Base-by-base conservation (phyloP, 2,797 vertebrate genomes). In the Tamandua tetradactyla region DNA sequence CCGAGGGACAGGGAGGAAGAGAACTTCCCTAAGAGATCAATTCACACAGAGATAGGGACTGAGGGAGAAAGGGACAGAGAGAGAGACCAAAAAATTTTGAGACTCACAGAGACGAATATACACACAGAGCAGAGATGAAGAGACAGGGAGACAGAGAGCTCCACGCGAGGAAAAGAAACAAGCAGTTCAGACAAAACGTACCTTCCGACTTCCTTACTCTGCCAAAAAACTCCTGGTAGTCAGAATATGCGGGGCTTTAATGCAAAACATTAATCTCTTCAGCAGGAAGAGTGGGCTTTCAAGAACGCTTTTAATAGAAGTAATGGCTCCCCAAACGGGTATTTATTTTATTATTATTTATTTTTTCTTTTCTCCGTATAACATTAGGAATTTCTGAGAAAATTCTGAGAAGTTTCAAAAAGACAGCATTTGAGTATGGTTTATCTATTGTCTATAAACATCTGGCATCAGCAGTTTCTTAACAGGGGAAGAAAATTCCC, bases 401-500 rank as follows among this genome's bases (percentile, higher is more conserved):
- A n/a, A n/a, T n/a, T n/a, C n/a, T n/a, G n/a, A n/a, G n/a, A n/a
- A n/a, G n/a, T n/a, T n/a, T n/a, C n/a, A n/a, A n/a, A n/a, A 88
- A 75, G 55, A 37, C 79, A 71, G 47, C 18, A 64, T 14, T 32
- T 18, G 37, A 87, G 35, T 32, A 17, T 17, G 84, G 49, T 87
- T 96, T 93, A 79, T 69, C 89, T 83, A n/a, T 71, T 95, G 89
- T 78, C 64, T 44, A 35, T 47, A 93, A 89, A 84, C 44, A 89
- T 40, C 42, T 49, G 27, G n/a, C 71, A 42, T 44, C 62, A 42
- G 88, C 0, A 1, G 52, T 94, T 76, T 89, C 84, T 57, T 55
- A 66, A 52, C 44, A 30, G 35, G 66, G 89, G 69, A 47, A 86
- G 82, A 82, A 79, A 66, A 89, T 91, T 94, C 89, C 68, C 8